Evolutionary conservation across 2,888 invertebrate species (phyloP), one percentile per base, ranked within the genome.

Genomic region (Gymnosoma rotundatum): DNA sequence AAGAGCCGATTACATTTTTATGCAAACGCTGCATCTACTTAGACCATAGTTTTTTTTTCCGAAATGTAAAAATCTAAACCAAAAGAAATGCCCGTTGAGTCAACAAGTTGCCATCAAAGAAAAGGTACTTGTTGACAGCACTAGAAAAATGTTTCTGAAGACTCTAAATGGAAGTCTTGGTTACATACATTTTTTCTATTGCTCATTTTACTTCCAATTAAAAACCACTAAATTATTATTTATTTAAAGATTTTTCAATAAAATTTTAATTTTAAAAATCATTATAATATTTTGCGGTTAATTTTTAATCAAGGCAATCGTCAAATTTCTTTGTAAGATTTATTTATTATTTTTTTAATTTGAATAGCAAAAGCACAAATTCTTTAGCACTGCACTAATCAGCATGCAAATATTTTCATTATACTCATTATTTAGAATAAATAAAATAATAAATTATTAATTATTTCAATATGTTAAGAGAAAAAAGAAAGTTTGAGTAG

Each of bases 401-500:
- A 56, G 52, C n/a, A 6, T 7, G 9, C 45, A 48, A 48, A 16
- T 48, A 48, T 48, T 48, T 48, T 45, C 9, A 45, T 1, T 38
- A 38, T 7, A 38, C 6, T 38, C 7, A 12, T 45, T 12, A 45
- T 45, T 25, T 2, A 12, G 45, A 14, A 45, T 14, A 45, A 45
- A 38, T 4, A 38, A 38, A 38, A 1, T 38, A 38, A 38, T 38
- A 38, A 38, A 38, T 38, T 38, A 38, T 38, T 38, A 38, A 9
- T 38, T 1, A 25, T 38, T 38, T 38, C 32, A 64, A 14, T 14
- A 14, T 64, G 45, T 3, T 7, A 56, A 74, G 16, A 16, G 48
- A 69, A 50, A 58, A 76, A 61, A 67, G 67, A 76, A 76, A 67
- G 76, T 60, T 76, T 60, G n/a, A 50, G 20, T 32, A 36, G 58